These are phyloP conservation scores for Crambe crambe DNA, from an alignment of 37 sponge, comb jelly and placozoan genomes.

Conservation along the genomic window DNA sequence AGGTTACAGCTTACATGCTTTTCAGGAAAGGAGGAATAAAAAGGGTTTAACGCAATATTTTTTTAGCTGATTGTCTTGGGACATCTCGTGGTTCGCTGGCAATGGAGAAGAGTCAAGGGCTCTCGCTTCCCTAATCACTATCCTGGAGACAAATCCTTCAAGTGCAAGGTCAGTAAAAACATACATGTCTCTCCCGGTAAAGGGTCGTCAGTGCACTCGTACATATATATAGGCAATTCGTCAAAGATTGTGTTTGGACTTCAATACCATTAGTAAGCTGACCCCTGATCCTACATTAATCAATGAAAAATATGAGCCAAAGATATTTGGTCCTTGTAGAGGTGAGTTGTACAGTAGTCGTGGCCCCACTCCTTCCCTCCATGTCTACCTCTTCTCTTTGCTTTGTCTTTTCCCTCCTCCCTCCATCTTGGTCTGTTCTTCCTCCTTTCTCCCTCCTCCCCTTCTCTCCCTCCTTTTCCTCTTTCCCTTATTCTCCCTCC, in stretches of 20 bases:
- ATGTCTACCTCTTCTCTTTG: not conserved
- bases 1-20: not conserved
- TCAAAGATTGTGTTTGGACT: conserved; percentile 28
- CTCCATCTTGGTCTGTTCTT: not conserved
- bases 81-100: conserved; percentile 46
- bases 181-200: not conserved
- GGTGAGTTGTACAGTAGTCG: not conserved
- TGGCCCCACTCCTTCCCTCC: not conserved
- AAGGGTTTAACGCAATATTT: not conserved
- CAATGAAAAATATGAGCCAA: not conserved
- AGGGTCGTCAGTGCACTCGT: too few relatives aligned
- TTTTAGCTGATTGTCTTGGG: conserved; percentile 17
- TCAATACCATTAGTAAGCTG: conserved; percentile 10
- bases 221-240: conserved; percentile 24
- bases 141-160: conserved; percentile 59
- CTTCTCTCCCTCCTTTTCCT: conserved; percentile 3
- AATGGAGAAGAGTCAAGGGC: conserved; percentile 30
- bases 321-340: conserved; percentile 19
- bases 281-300: conserved; percentile 32
- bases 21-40: not conserved
- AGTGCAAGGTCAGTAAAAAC: conserved; percentile 27
- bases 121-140: not conserved
- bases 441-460: conserved; percentile 2
- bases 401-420: not conserved
- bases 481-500: not conserved